Evolutionary conservation across 2,113 vertebrate species (phyloP).

Genomic region (Myotis yumanensis): DNA sequence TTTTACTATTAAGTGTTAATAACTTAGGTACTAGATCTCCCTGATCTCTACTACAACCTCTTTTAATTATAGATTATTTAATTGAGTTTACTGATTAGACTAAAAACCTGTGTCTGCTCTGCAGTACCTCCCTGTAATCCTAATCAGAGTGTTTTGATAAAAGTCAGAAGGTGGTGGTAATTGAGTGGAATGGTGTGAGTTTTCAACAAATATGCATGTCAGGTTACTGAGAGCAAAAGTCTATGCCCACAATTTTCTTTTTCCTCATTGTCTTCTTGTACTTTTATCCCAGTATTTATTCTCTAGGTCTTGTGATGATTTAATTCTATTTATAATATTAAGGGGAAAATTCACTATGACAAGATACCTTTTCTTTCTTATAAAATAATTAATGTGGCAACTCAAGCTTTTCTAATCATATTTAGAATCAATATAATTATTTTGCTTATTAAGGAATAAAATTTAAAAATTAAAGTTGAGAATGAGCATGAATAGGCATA

Average conservation of each 20-base stretch:
- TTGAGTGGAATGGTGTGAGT: not conserved
- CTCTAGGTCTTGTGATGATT: not conserved
- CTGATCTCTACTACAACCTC: not conserved
- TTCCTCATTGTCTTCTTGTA: not conserved
- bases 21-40: not conserved
- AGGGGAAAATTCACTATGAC: not conserved
- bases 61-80: not conserved
- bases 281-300: not conserved
- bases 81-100: not conserved
- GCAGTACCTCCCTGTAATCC: not conserved
- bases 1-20: not conserved
- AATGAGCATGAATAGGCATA: not conserved
- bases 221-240: not conserved
- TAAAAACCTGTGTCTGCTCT: not conserved
- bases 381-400: not conserved
- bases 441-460: not conserved
- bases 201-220: not conserved
- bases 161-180: not conserved
- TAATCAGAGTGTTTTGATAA: not conserved
- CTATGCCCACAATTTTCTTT: not conserved
- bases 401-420: not conserved
- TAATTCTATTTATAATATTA: not conserved
- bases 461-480: not conserved
- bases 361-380: not conserved
- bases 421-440: not conserved